These are phyloP conservation scores for roundworm (Caenorhabditis elegans) DNA, from an alignment of 1,140 invertebrate genomes.

Conservation along the genomic window DNA sequence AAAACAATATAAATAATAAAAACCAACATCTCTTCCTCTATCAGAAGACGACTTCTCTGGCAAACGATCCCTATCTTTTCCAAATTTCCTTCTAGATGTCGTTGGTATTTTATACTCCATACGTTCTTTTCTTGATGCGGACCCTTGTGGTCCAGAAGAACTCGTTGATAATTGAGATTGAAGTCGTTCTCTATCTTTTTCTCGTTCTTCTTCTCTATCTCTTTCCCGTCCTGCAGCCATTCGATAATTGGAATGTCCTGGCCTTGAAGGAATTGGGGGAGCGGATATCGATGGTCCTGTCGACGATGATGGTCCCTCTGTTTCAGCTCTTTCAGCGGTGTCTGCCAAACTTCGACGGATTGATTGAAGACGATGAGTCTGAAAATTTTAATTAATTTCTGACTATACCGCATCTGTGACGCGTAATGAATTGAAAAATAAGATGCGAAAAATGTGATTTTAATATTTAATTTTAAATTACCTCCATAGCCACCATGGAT, in stretches of 20 bases:
- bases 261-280: neutral
- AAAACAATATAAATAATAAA: too few relatives aligned
- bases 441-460: too few relatives aligned
- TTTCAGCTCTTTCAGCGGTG: neutral
- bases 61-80: neutral
- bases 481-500: neutral
- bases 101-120: slow-evolving; percentile 29
- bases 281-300: neutral
- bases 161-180: neutral
- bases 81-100: neutral
- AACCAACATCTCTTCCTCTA: neutral
- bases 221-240: neutral
- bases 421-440: too few relatives aligned
- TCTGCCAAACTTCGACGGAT: slow-evolving; percentile 34
- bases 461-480: too few relatives aligned
- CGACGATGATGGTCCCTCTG: neutral
- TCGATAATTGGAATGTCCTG: neutral
- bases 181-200: neutral
- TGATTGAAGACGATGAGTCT: slow-evolving; percentile 33
- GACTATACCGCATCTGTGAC: too few relatives aligned
- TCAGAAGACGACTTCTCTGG: neutral
- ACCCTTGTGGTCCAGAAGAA: neutral
- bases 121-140: neutral
- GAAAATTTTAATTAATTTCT: too few relatives aligned
- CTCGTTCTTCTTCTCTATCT: neutral